Evolutionary conservation across 2,113 vertebrate genomes (phyloP), one percentile per base, ranked within the genome.

Genomic region (Oriolus oriolus): DNA sequence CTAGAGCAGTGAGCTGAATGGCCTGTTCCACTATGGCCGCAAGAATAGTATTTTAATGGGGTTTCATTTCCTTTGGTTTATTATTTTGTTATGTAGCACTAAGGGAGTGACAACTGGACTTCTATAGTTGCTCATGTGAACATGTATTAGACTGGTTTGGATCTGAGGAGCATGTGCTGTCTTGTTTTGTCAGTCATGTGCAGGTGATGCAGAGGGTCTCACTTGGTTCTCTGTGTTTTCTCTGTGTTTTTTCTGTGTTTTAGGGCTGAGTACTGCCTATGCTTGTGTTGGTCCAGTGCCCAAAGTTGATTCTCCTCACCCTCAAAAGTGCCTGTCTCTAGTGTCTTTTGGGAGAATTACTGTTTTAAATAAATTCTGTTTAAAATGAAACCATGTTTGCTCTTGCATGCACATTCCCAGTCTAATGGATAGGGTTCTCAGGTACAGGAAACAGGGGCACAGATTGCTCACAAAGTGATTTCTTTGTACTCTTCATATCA

Each of bases 61-160:
- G 96, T 97, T 98, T 97, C 86, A 96, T 97, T 98, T 96, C 91
- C 89, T 95, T 93, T 66, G 47, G 33, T 54, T 93, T 86, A 53
- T 94, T 92, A 26, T 85, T 80, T 91, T 95, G 44, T 70, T 90
- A 61, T 42, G 50, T 74, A 85, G 50, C 33, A 33, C 87, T 42
- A 63, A 47, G 22, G 21, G 14, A 89, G 12, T 69, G 33, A 95
- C 64, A 96, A 79, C 64, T 61, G 28, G 59, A 79, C 35, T 95
- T 84, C 84, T 88, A 2, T 49, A 59, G 74, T 77, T 50, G 15
- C 90, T 78, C 30, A 57, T 65, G 49, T 93, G 68, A 93, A 92
- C 33, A 64, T 78, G 75, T 80, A 83, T 87, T 90, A 93, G 92
- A 73, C 78, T 63, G 31, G 28, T 84, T 90, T 76, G 92, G 68